Evolutionary conservation across 2,888 invertebrate genomes (phyloP), one percentile per base, ranked within the genome.

Genomic region (Microplitis deprimator): DNA sequence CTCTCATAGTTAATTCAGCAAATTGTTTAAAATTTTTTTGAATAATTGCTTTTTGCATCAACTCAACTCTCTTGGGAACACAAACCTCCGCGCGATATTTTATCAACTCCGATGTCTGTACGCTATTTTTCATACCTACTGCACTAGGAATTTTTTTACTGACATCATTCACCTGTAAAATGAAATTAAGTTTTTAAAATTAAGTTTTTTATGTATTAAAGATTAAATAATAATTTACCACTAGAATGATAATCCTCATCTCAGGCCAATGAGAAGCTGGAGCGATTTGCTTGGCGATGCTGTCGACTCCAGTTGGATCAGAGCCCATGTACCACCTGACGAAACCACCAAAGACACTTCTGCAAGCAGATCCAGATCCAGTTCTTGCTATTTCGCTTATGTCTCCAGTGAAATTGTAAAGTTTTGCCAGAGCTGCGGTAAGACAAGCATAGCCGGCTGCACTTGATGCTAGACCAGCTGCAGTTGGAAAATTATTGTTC

Each of bases 381-480:
- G 93, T 91, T 82, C 98, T 93, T 0, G 98, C 97, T 74, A 97
- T 92, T 1, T 91, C 90, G 73, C 96, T 95, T 7, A 96, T 91
- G 85, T 96, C 94, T 61, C 93, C 94, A 82, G 84, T 91, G 0
- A 97, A 90, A 80, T 93, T 93, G 86, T 95, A 97, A 0, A 97
- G 90, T 82, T 93, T 92, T 0, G 96, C 94, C 76, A 98, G 90
- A 0, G 96, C 94, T 68, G 82, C 77, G 64, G 85, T 85, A 5
- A 98, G 91, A 88, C 98, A 98, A 2, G 99, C 98, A 90, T 98
- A 99, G 4, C 99, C 99, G 62, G 99, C 98, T 39, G 99, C 99
- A 77, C 98, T 98, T 0, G 98, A 99, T 0, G 99, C 99, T 69
- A 99, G 91, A 0, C 99, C 99, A 75, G 99, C 98, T 4, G 98